Base-by-base conservation (phyloP, 35 echinoderm and acorn worm species). In the Apostichopus japonicus region DNA sequence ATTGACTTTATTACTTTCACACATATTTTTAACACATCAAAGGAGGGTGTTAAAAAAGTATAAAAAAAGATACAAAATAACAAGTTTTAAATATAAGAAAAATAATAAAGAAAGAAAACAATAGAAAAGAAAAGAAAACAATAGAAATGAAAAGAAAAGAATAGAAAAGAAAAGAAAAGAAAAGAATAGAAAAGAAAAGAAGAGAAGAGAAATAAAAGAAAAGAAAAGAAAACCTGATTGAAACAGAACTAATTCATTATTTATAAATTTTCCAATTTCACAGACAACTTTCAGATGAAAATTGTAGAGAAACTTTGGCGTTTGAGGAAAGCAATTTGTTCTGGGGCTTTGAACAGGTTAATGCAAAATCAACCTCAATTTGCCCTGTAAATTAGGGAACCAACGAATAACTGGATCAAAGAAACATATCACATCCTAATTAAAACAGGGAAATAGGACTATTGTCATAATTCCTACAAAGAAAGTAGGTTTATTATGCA, bases 401-500 rank as follows among this genome's bases (percentile, higher is more conserved):
- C 22, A 59, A 73, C n/a, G 25, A 65, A 73, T 44, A 89, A 72
- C 86, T 89, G 51, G 86, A 89, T 89, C 86, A 89, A 73, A 89
- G 56, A 23, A 72, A 89, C 63, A 89, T 72, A 27, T 89, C 86
- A 89, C 62, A 89, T 89, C 86, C 86, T 89, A 72, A 89, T 72
- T 89, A 72, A 89, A 89, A 72, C 86, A 89, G 86, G 86, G 86
- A 89, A 89, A 73, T 71, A 89, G 86, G 86, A 57, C 86, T 89
- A 89, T 89, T 89, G 86, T 89, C 86, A 89, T 89, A 89, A 89
- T 89, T 89, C 22, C 59, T 53, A 63, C 61, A 89, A 67, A 72
- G 86, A 89, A 89, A 89, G 86, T 89, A 89, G 86, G 86, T 89
- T 89, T 72, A 89, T 89, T 89, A 89, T 89, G 86, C 86, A 89